phyloP scores from a whole-genome alignment of 1,140 invertebrate species.

The Ceratina calcarata region DNA sequence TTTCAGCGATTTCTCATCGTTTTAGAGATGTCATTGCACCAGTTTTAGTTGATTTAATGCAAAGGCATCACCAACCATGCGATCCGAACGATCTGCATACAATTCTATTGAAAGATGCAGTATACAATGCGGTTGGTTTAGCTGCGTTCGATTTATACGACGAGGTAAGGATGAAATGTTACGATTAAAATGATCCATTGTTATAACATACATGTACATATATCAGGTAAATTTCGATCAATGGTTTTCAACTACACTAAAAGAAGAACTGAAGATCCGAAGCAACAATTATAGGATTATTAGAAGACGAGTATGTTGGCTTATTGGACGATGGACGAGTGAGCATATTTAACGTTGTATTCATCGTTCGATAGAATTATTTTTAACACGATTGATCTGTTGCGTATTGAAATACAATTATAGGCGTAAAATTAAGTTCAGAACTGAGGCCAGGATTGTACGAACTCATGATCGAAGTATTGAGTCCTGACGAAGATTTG shows the following conservation, averaged over 20 bases:
- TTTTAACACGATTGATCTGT: constrained; percentile 21
- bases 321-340: constrained; percentile 84
- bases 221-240: constrained; percentile 92
- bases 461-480: constrained; percentile 87
- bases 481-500: constrained; percentile 88
- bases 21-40: constrained; percentile 86
- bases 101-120: constrained; percentile 95
- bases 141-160: constrained; percentile 96
- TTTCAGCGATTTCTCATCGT: constrained; percentile 91
- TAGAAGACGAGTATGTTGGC: constrained; percentile 91
- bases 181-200: neutral
- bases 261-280: constrained; percentile 90
- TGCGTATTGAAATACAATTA: constrained; percentile 19
- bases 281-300: constrained; percentile 94
- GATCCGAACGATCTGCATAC: constrained; percentile 86
- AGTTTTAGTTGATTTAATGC: constrained; percentile 88
- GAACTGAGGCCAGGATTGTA: constrained; percentile 91
- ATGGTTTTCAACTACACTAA: constrained; percentile 93
- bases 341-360: constrained; percentile 21
- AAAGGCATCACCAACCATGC: constrained; percentile 83
- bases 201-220: constrained; percentile 17
- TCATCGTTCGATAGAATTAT: neutral
- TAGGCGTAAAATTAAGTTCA: constrained; percentile 90
- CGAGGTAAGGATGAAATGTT: constrained; percentile 83
- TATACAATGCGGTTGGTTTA: constrained; percentile 95